phyloP scores from a whole-genome alignment of 2,888 invertebrate species.

The Cephus spinipes region DNA sequence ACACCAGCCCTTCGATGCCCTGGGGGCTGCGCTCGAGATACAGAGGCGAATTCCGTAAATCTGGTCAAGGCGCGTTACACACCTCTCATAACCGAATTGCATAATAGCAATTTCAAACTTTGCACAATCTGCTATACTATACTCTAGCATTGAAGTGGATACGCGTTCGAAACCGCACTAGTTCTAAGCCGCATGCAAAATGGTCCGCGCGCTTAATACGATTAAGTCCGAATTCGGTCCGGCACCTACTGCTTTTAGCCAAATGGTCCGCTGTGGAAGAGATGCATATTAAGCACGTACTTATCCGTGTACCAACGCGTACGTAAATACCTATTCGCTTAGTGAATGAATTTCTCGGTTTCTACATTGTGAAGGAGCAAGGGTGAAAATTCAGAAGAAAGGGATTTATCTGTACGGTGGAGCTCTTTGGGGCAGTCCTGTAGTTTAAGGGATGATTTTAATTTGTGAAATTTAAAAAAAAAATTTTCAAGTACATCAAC shows the following conservation, averaged over 20 bases:
- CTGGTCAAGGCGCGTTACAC: conserved; percentile 11
- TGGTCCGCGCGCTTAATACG: conserved; percentile 47
- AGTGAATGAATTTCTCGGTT: neutral
- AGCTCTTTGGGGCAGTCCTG: neutral
- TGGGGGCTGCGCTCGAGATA: neutral
- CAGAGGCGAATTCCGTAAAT: neutral
- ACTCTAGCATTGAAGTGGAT: conserved; percentile 23
- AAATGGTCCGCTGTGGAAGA: conserved; percentile 36
- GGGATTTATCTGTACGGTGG: neutral
- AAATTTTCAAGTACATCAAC: neutral
- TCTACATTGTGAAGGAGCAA: neutral
- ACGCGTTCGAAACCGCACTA: conserved; percentile 41
- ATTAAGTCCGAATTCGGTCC: conserved; percentile 47
- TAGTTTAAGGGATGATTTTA: neutral
- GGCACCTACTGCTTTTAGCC: conserved; percentile 49
- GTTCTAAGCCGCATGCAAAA: conserved; percentile 38
- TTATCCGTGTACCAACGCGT: neutral
- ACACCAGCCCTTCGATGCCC: neutral
- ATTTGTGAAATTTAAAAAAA: neutral
- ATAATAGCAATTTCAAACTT: conserved; percentile 38
- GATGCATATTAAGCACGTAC: neutral
- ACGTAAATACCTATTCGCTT: neutral
- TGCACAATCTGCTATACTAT: neutral
- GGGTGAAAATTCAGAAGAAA: neutral
- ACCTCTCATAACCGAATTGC: conserved; percentile 44